Percentiles rank a stretch among this genome's conserved stretches.
Conservation (phyloP, 2,888 invertebrate genomes). For the Tetanocera ferruginea region DNA sequence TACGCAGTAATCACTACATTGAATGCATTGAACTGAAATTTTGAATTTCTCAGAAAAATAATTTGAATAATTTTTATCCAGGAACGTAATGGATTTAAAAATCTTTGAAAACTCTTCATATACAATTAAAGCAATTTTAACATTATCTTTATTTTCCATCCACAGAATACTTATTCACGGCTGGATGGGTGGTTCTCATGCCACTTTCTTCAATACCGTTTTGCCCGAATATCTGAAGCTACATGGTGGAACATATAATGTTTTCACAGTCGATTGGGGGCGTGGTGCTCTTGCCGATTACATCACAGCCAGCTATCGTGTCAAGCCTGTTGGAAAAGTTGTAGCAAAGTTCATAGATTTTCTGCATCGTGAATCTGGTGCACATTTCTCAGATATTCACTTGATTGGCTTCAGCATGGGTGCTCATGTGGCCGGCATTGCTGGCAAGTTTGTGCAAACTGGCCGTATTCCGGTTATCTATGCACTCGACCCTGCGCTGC, state of each 20-base stretch:
- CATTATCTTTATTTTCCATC: neutral
- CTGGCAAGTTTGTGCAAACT: conserved; percentile 67
- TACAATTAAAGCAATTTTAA: too few species aligned
- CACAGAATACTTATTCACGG: conserved; percentile 65
- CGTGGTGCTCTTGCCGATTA: conserved; percentile 66
- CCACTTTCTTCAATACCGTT: conserved; percentile 58
- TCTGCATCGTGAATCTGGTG: conserved; percentile 73
- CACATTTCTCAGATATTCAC: conserved; percentile 60
- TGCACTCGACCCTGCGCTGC: conserved; percentile 77
- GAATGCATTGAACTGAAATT: too few species aligned
- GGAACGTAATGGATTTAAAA: too few species aligned
- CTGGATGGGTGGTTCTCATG: conserved; percentile 63
- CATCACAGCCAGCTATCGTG: conserved; percentile 62
- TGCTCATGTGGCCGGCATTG: conserved; percentile 74
- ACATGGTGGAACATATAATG: conserved; percentile 55
- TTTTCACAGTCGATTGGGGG: conserved; percentile 66
- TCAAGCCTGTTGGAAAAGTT: conserved; percentile 71
- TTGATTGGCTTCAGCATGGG: conserved; percentile 73
- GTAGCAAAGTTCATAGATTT: conserved; percentile 77
- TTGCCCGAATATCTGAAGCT: conserved; percentile 60
- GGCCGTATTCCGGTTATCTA: conserved; percentile 63
- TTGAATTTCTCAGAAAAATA: too few species aligned
- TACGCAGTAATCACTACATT: too few species aligned
- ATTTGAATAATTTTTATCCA: too few species aligned
- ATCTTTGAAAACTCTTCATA: too few species aligned